Evolutionary conservation across 2,113 vertebrate species (phyloP).

Genomic region (Lagopus leucura): DNA sequence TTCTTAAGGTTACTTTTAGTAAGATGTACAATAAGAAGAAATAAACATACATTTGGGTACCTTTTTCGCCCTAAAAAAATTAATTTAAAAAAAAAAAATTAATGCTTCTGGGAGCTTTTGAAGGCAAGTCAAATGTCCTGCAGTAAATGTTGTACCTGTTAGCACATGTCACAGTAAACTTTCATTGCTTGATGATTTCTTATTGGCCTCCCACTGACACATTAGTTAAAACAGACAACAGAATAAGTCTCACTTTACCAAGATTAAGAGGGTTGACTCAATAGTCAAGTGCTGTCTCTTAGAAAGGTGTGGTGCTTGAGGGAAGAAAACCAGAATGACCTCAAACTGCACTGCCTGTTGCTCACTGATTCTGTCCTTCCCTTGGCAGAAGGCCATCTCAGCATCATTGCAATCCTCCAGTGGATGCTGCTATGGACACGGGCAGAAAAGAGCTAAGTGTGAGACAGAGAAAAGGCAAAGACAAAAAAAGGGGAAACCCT

Average conservation of each 20-base stretch:
- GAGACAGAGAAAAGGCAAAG: slow-evolving; percentile 23
- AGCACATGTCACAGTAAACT: not conserved
- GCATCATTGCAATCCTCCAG: slow-evolving; percentile 4
- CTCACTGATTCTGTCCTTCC: not conserved
- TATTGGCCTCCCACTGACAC: not conserved
- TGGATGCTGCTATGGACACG: slow-evolving; percentile 59
- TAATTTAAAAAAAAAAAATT: not conserved
- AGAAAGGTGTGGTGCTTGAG: not conserved
- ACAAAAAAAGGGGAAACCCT: slow-evolving; percentile 23
- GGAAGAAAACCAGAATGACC: not conserved
- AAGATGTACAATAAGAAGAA: not conserved
- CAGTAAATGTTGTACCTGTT: not conserved
- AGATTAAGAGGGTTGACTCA: not conserved
- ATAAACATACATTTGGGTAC: not conserved
- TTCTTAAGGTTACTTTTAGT: not conserved
- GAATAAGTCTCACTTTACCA: not conserved
- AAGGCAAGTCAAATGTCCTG: not conserved
- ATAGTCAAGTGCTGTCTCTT: not conserved
- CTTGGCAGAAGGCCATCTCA: slow-evolving; percentile 15
- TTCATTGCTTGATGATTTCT: not conserved
- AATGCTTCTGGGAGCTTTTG: not conserved
- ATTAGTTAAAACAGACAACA: not conserved
- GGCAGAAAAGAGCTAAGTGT: slow-evolving; percentile 47
- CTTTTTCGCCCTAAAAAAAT: not conserved
- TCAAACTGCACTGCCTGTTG: not conserved